phyloP scores from a whole-genome alignment of 1,140 invertebrate genomes.

The Telenomus remus region DNA sequence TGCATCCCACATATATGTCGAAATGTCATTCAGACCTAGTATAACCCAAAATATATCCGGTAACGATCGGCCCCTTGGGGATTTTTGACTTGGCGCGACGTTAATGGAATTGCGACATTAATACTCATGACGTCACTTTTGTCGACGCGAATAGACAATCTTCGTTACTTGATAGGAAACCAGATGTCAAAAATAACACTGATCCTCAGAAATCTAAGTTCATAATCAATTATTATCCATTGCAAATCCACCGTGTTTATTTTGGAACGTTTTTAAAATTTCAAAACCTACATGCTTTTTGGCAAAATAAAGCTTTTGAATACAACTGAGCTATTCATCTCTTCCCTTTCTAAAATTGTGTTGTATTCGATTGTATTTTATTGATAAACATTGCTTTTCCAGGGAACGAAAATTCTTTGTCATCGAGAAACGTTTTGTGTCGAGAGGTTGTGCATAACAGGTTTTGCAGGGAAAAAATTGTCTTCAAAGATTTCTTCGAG shows the following conservation, averaged over 20 bases:
- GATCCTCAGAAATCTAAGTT: too few species aligned
- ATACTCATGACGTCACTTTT: conserved; percentile 17
- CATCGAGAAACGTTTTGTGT: conserved; percentile 3
- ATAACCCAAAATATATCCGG: conserved; percentile 57
- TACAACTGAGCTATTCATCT: too few species aligned
- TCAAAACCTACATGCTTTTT: too few species aligned
- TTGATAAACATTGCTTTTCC: not conserved
- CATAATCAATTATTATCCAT: too few species aligned
- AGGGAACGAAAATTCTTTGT: conserved; percentile 7
- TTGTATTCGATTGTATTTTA: too few species aligned
- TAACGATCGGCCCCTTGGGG: conserved; percentile 55
- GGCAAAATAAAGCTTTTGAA: too few species aligned
- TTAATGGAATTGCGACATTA: conserved; percentile 56
- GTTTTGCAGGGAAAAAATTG: too few species aligned
- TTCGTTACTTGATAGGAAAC: not conserved
- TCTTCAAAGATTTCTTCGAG: too few species aligned
- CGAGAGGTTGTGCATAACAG: too few species aligned
- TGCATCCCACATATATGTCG: conserved; percentile 53
- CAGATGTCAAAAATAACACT: not conserved
- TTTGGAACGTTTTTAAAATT: too few species aligned
- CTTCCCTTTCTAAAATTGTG: too few species aligned
- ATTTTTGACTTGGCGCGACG: conserved; percentile 43
- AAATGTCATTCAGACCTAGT: conserved; percentile 55
- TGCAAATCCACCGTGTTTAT: too few species aligned
- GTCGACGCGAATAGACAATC: conserved; percentile 15